Base-by-base conservation (phyloP, 2,797 vertebrate genomes). In the Pipistrellus kuhlii region DNA sequence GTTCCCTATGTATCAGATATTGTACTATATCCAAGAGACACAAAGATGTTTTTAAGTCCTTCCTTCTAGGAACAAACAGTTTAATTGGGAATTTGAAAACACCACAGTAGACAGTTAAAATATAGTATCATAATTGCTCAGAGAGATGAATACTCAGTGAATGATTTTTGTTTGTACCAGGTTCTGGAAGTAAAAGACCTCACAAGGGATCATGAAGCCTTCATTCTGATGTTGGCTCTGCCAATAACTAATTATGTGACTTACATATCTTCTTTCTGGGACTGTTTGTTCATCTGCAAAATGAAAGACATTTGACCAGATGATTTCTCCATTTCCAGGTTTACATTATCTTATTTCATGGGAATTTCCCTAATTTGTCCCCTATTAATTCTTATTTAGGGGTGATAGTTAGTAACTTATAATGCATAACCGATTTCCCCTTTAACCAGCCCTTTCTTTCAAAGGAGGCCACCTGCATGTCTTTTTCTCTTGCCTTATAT, bases 61-160 rank as follows among this genome's bases (percentile, higher is more conserved):
- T 81, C 25, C 8, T 17, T 73, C 11, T 11, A 51, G 48, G 35
- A 85, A 68, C 7, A 41, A 81, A 68, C 27, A 87, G 44, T 44
- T 82, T 89, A 85, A 76, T 83, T 91, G 35, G 87, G 53, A 92
- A 89, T 85, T 77, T 62, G 14, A 68, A 94, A 82, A 20, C 13
- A 51, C 9, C 6, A 64, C 2, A 66, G 6, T 57, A 86, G 7
- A 64, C 57, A 59, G 85, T 59, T 59, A 66, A 57, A 76, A 64
- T 38, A 32, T 14, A 48, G 23, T 55, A 44, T 73, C 17, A 35
- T 30, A 82, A 73, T 35, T 82, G 1, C 46, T 82, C 38, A 30
- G 32, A 64, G 32, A 83, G 35, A 81, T 18, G 32, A 18, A 57
- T 27, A 48, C 3, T 68, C 35, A 76, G 20, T 62, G 25, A 83